Conservation (phyloP, 1,140 invertebrate species). For the Pachyrhynchus sulphureomaculatus region DNA sequence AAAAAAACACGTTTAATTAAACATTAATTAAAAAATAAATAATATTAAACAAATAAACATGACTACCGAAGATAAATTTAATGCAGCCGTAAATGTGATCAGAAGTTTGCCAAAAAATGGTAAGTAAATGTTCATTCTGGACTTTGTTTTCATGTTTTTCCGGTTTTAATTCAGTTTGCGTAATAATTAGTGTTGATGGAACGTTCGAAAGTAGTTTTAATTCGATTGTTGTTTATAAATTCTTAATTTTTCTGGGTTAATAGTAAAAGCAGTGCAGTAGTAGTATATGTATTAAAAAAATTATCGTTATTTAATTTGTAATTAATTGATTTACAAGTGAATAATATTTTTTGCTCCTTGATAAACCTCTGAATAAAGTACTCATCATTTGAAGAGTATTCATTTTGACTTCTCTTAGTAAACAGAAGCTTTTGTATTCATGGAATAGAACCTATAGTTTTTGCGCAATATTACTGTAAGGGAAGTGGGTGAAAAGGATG, state of each 20-base stretch:
- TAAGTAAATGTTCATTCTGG: constrained; percentile 52
- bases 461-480: no score
- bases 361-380: no score
- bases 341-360: no score
- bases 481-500: no score
- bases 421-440: no score
- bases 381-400: no score
- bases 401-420: no score
- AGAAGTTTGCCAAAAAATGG: constrained; percentile 85
- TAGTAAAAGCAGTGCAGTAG: no score
- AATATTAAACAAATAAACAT: constrained; percentile 49
- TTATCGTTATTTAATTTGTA: background rate
- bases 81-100: constrained; percentile 86
- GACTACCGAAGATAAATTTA: constrained; percentile 80
- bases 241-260: background rate
- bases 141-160: constrained; percentile 7
- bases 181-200: background rate
- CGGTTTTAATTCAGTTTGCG: background rate
- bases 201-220: background rate
- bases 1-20: background rate
- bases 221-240: background rate
- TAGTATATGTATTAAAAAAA: background rate
- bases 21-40: background rate
- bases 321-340: no score
- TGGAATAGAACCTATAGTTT: no score